phyloP scores from a whole-genome alignment of 2,113 vertebrate genomes.

The Sander vitreus region DNA sequence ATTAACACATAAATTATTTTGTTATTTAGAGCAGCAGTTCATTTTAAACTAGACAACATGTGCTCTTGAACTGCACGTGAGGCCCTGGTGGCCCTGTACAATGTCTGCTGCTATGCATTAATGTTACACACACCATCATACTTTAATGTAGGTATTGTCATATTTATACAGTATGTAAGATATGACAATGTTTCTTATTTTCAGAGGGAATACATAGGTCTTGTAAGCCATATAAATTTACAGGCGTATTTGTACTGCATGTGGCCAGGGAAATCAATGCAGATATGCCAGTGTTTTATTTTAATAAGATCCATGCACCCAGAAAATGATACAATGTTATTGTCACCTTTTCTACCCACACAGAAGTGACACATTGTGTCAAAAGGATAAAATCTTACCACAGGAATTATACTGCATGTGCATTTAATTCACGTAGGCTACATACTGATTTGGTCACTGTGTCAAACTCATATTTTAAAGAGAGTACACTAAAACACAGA shows the following conservation, averaged over 20 bases:
- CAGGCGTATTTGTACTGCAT: not conserved
- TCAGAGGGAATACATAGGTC: not conserved
- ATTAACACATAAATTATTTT: conserved; percentile 20
- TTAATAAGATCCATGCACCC: too few relatives aligned
- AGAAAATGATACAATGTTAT: not conserved
- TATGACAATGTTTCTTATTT: conserved; percentile 5
- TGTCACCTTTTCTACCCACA: not conserved
- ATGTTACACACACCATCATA: not conserved
- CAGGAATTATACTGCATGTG: not conserved
- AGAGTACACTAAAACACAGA: too few relatives aligned
- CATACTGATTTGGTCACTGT: not conserved
- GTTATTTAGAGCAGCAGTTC: conserved; percentile 31
- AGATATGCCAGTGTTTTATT: not conserved
- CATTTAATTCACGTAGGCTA: not conserved
- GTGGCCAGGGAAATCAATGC: not conserved
- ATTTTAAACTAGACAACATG: conserved; percentile 13
- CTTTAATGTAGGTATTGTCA: not conserved
- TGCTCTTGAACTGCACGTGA: not conserved
- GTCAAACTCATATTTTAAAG: not conserved
- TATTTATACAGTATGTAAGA: conserved; percentile 16
- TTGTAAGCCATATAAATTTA: not conserved
- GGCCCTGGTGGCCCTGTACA: not conserved
- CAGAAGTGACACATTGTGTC: not conserved
- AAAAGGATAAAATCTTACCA: not conserved
- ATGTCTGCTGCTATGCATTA: not conserved